A percentile compares a stretch with the other conserved stretches of the same genome.
These are phyloP conservation scores for Trematocara zebra DNA, from an alignment of 2,113 vertebrate genomes.

Conservation along the genomic window DNA sequence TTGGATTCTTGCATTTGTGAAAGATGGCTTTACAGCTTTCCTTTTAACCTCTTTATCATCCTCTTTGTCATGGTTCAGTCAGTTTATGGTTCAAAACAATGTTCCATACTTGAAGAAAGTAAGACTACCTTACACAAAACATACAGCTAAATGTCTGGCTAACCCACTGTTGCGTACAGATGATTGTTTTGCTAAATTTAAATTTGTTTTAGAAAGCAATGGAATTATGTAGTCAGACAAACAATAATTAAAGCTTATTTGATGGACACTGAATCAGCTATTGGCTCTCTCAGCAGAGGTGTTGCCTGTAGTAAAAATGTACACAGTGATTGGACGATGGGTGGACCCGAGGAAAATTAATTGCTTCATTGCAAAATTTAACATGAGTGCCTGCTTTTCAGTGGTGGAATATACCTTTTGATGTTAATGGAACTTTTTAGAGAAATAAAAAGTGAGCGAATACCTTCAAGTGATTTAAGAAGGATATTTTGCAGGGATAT, in stretches of 20 bases:
- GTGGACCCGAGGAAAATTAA: not conserved
- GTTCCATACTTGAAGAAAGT: not conserved
- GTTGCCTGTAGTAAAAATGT: not conserved
- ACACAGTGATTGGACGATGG: not conserved
- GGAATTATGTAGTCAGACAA: not conserved
- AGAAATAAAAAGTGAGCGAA: not conserved
- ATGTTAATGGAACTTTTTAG: not conserved
- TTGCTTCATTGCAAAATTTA: not conserved
- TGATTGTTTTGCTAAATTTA: not conserved
- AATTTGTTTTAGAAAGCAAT: not conserved
- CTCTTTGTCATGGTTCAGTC: not conserved
- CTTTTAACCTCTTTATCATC: not conserved
- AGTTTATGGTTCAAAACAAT: not conserved
- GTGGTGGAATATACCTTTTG: not conserved
- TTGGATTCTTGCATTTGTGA: constrained; percentile 1
- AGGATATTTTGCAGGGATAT: not conserved
- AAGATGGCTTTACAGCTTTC: not conserved
- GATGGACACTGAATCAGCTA: not conserved
- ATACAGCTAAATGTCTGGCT: not conserved
- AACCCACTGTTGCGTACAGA: not conserved
- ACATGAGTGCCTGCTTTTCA: not conserved
- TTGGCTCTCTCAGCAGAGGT: not conserved
- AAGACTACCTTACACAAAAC: not conserved
- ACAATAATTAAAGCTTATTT: not conserved
- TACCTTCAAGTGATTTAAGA: not conserved